Evolutionary conservation across 53 echinoderm and acorn worm species (phyloP), one percentile per base, ranked within the genome.

Genomic region (Actinopyga echinites): DNA sequence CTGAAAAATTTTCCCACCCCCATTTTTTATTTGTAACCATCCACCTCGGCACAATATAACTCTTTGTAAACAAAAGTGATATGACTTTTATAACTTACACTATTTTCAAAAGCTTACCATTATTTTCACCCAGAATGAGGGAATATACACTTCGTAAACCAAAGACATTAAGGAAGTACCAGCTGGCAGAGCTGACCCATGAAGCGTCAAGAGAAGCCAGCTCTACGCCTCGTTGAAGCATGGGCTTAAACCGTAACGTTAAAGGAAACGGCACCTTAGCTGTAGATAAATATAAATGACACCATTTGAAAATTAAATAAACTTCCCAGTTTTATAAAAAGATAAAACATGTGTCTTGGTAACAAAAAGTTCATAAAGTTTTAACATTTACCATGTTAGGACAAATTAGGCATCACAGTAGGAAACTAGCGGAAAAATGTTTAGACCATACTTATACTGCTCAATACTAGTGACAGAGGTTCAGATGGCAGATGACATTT

Each of bases 111-210:
- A 45, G 73, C 93, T 88, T 86, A 92, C 97, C 97, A 86, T 96
- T 96, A 79, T 96, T 96, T 79, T 96, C 97, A 77, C 97, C 93
- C 43, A 96, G 75, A 19, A 96, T 93, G 43, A 96, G 89, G 2
- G 97, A 93, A 75, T 96, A 96, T 67, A 96, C 93, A 52, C 93
- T 93, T 38, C 97, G 79, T 7, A 96, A 92, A 34, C 97, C 97
- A 67, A 96, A 96, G 75, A 96, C 97, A 68, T 96, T 96, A 12
- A 96, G 87, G 69, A 96, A 96, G 84, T 96, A 96, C 97, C 97
- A 96, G 83, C 97, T 96, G 30, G 93, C 97, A 2, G 97, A 93
- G 71, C 93, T 94, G 33, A 96, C 97, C 97, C 97, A 96, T 6
- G 97, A 96, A 0, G 93, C 97, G 82, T 96, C 97, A 0, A 96